Percentiles rank a stretch among this genome's conserved stretches.
These are phyloP conservation scores for Tauraco hartlaubi DNA, from an alignment of 2,797 vertebrate genomes.

Conservation along the genomic window DNA sequence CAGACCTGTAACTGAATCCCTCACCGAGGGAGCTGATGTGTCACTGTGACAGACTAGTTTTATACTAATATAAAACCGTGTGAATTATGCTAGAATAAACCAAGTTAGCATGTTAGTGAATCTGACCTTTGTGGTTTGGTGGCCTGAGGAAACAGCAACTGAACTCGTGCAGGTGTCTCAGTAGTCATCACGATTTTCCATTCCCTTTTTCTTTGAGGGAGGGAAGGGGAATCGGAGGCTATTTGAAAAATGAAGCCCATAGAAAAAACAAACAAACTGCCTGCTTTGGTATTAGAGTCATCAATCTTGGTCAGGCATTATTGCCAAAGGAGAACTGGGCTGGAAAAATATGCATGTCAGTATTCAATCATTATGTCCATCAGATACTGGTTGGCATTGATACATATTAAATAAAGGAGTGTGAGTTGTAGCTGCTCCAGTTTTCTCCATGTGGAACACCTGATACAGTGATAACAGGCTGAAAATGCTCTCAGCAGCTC, in stretches of 20 bases:
- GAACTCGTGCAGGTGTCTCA: neutral
- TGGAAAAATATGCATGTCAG: slow-evolving; percentile 59
- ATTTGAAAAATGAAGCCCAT: slow-evolving; percentile 65
- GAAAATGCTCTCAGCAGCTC: slow-evolving; percentile 14
- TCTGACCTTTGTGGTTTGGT: slow-evolving; percentile 5
- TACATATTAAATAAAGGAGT: slow-evolving; percentile 35
- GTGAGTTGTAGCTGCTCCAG: neutral
- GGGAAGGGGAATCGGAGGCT: neutral
- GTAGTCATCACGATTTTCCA: neutral
- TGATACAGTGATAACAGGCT: neutral
- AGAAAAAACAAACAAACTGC: slow-evolving; percentile 62
- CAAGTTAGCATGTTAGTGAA: neutral
- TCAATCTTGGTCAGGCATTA: slow-evolving; percentile 69
- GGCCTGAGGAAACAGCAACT: neutral
- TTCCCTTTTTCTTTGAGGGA: neutral
- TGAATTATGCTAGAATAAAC: neutral
- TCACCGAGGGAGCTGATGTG: neutral
- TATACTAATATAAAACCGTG: neutral
- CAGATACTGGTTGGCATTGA: slow-evolving; percentile 48
- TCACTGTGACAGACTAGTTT: neutral
- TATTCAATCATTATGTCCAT: slow-evolving; percentile 55
- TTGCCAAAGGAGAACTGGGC: slow-evolving; percentile 60
- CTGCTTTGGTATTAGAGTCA: slow-evolving; percentile 61
- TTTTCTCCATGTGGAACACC: neutral
- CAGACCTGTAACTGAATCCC: neutral